Percentiles rank a stretch among this genome's conserved stretches.
These are phyloP conservation scores for Corvus cornix DNA, from an alignment of 2,113 vertebrate genomes.

Conservation along the genomic window DNA sequence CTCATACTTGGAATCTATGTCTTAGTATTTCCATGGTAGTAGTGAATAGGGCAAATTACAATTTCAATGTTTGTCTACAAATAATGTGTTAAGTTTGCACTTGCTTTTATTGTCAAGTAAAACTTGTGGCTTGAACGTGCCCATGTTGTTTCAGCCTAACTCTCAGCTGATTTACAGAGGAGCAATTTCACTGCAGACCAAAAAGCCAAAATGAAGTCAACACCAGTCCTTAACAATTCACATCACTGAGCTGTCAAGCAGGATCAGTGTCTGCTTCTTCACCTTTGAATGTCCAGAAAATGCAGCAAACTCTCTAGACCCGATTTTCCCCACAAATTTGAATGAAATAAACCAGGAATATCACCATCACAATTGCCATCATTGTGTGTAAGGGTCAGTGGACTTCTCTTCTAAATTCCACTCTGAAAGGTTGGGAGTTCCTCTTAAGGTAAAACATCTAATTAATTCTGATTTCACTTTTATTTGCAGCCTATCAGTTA, in stretches of 20 bases:
- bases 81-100: not conserved
- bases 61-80: not conserved
- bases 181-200: not conserved
- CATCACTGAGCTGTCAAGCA: not conserved
- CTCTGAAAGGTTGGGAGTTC: not conserved
- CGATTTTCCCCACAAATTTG: not conserved
- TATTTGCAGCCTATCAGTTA: not conserved
- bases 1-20: not conserved
- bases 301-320: not conserved
- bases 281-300: not conserved
- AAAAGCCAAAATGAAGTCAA: not conserved
- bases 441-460: not conserved
- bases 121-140: not conserved
- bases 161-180: not conserved
- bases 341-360: not conserved
- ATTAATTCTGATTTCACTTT: not conserved
- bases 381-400: not conserved
- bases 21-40: not conserved
- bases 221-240: not conserved
- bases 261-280: not conserved
- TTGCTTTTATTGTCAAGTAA: not conserved
- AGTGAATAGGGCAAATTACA: not conserved
- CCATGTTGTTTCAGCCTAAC: not conserved
- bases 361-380: not conserved
- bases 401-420: not conserved